Base-by-base conservation (phyloP, 2,797 vertebrate species). In the Thaleichthys pacificus region DNA sequence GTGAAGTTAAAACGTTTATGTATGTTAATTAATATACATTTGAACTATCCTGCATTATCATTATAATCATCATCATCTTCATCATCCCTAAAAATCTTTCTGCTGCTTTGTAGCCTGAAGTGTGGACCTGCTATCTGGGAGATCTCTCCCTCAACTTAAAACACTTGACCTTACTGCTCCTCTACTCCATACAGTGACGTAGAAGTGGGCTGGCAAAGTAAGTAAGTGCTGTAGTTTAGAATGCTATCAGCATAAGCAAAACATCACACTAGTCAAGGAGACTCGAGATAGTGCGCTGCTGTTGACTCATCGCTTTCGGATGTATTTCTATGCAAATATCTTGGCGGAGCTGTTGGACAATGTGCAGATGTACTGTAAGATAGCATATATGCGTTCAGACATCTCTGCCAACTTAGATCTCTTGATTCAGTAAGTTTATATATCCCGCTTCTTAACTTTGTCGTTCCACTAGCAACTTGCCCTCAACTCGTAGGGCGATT, bases 191-290 rank as follows among this genome's bases (percentile, higher is more conserved):
- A 2, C 82, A 83, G 90, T 93, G 93, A 93, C 93, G 92, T 89
- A 88, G 74, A 89, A 91, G 92, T 93, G 92, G 93, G 93, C 92
- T 80, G 93, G 92, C 92, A 80, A 51, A 91, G 87, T 84, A 84
- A 84, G 80, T 84, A 89, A 89, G 90, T 89, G 88, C 86, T 82
- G 86, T 58, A 89, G 89, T 91, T 90, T 87, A 78, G 86, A 89
- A 82, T 81, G 85, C 77, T 87, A 82, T 89, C 86, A 78, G 88
- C 74, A 89, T 87, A 81, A 86, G 77, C 71, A 84, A 80, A 80
- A 80, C 88, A 90, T 88, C 90, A 88, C 82, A 87, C 17, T 19
- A 83, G 84, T 83, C 77, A 82, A 66, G 72, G 77, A 80, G 88
- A 85, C 84, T 87, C 87, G 77, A 80, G 76, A 81, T 73, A 73